These are phyloP conservation scores for Megatriorchis doriae DNA, from an alignment of 2,113 vertebrate species.

Conservation along the genomic window DNA sequence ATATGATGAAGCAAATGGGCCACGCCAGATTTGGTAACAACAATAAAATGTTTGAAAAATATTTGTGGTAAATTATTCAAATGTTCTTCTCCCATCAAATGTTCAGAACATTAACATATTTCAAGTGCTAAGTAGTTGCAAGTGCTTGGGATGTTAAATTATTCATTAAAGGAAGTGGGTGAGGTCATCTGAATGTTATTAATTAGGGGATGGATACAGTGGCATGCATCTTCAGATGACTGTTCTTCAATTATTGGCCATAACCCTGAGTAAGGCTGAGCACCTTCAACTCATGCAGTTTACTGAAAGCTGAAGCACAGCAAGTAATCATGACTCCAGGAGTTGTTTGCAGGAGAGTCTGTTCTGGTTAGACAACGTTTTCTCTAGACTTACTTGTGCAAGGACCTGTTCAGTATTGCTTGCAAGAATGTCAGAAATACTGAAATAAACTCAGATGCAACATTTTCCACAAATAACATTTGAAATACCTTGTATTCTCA, in stretches of 20 bases:
- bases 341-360: not conserved
- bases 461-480: not conserved
- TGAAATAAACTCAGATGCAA: not conserved
- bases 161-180: not conserved
- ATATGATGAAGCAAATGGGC: not conserved
- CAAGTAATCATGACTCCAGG: not conserved
- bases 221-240: not conserved
- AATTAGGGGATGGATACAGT: not conserved
- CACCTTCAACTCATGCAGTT: not conserved
- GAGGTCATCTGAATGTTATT: not conserved
- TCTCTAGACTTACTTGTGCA: not conserved
- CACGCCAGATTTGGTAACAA: not conserved
- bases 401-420: not conserved
- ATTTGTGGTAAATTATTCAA: conserved; percentile 18
- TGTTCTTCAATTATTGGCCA: not conserved
- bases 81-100: not conserved
- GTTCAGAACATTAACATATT: not conserved
- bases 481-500: not conserved
- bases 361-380: not conserved
- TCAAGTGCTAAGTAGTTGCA: not conserved
- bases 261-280: not conserved
- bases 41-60: conserved; percentile 18
- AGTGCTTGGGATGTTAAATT: not conserved
- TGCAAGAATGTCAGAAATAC: not conserved
- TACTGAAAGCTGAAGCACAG: not conserved